Percentiles rank a stretch among this genome's conserved stretches.
These are phyloP conservation scores for Orius laevigatus DNA, from an alignment of 1,140 invertebrate species.

Conservation along the genomic window DNA sequence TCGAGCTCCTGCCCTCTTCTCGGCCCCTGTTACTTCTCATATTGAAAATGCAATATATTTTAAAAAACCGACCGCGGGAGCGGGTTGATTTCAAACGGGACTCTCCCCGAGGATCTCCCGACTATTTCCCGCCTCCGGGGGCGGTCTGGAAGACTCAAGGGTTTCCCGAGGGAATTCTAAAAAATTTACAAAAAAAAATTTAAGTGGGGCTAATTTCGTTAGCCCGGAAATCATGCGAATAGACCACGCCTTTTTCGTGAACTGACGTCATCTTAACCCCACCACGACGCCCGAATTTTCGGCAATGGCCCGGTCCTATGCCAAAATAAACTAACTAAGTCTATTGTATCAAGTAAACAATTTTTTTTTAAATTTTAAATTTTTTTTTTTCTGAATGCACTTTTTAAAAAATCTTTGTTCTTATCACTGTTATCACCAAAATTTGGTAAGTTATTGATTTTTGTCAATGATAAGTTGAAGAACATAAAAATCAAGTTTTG, in stretches of 20 bases:
- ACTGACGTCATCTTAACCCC: not conserved
- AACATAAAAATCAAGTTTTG: no score
- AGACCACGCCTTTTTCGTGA: not conserved
- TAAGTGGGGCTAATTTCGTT: not conserved
- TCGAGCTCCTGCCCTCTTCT: constrained; percentile 8
- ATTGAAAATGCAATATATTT: constrained; percentile 17
- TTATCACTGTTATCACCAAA: not conserved
- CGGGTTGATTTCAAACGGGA: not conserved
- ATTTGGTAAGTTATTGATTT: not conserved
- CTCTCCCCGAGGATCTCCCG: not conserved
- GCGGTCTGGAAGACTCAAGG: not conserved
- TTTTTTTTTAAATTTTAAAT: not conserved
- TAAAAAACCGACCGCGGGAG: constrained; percentile 6
- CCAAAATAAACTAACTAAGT: constrained; percentile 1
- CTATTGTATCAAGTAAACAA: not conserved
- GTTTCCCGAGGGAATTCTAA: not conserved
- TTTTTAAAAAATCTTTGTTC: not conserved
- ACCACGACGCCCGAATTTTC: constrained; percentile 1
- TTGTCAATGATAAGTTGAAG: not conserved
- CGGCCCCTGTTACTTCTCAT: constrained; percentile 7
- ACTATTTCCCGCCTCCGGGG: not conserved
- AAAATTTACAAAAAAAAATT: not conserved
- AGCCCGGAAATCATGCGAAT: not conserved
- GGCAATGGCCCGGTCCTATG: constrained; percentile 6
- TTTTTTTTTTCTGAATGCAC: not conserved